phyloP scores from a whole-genome alignment of 2,113 vertebrate species.

The Hemibagrus wyckioides region DNA sequence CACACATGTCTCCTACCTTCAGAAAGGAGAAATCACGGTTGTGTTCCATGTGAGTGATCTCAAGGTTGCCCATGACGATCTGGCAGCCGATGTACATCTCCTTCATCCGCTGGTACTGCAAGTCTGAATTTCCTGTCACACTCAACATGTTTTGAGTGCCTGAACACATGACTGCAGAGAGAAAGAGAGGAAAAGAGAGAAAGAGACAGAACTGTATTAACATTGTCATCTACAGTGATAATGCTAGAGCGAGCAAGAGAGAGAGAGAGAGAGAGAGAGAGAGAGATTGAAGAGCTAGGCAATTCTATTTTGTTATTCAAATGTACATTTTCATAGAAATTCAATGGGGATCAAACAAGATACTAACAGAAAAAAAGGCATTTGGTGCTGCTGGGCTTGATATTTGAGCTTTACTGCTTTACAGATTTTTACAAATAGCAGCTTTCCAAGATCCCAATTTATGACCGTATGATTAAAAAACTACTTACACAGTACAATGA shows the following conservation, averaged over 20 bases:
- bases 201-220: conserved; percentile 35
- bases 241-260: neutral
- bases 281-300: conserved; percentile 21
- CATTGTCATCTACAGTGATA: no score
- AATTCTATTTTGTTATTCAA: conserved; percentile 48
- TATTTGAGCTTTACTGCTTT: conserved; percentile 21
- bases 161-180: conserved; percentile 73
- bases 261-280: conserved; percentile 40
- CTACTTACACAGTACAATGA: neutral
- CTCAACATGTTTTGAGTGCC: conserved; percentile 88
- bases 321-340: conserved; percentile 47
- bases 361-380: conserved; percentile 21
- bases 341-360: conserved; percentile 38
- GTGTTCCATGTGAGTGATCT: conserved; percentile 86
- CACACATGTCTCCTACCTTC: conserved; percentile 67
- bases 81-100: conserved; percentile 84
- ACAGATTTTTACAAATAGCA: neutral
- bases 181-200: conserved; percentile 41
- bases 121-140: conserved; percentile 72
- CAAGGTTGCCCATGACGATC: conserved; percentile 92
- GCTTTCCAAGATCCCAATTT: conserved; percentile 1
- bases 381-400: conserved; percentile 10
- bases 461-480: conserved; percentile 12
- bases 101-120: conserved; percentile 79
- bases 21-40: conserved; percentile 85